Conservation (phyloP, 2,797 vertebrate species). For the Sylvilagus floridanus region DNA sequence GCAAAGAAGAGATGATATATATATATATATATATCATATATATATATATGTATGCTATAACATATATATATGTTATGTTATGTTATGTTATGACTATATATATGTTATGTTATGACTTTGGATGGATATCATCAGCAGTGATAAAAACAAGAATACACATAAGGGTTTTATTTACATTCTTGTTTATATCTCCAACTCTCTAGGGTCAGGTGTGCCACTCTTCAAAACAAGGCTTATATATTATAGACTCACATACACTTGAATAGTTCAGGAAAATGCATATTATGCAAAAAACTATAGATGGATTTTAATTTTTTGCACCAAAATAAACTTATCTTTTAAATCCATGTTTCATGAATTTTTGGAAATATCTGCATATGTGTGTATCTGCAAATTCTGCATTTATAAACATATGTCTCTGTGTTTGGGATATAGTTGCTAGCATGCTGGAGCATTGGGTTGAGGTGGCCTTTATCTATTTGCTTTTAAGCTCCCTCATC, state of each 20-base stretch:
- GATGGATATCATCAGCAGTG: background rate
- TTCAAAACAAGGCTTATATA: background rate
- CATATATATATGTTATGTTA: background rate
- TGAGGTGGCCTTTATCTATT: background rate
- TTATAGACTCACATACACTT: background rate
- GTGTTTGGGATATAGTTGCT: background rate
- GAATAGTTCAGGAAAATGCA: too few species aligned
- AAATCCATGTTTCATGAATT: too few species aligned
- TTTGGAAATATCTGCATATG: background rate
- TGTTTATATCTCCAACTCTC: background rate
- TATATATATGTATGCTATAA: too few species aligned
- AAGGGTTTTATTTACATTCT: conserved; percentile 25
- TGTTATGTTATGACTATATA: too few species aligned
- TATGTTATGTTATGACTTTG: background rate
- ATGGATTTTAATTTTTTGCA: too few species aligned
- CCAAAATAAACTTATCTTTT: too few species aligned
- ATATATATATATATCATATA: too few species aligned
- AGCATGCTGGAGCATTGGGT: background rate
- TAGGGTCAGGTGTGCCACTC: background rate
- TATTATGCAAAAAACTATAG: too few species aligned
- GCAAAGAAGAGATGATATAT: background rate
- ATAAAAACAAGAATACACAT: conserved; percentile 16
- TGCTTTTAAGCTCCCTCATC: background rate
- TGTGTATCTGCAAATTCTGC: background rate
- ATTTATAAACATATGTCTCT: background rate